phyloP scores from a whole-genome alignment of 2,888 invertebrate species.

The Xylota sylvarum region DNA sequence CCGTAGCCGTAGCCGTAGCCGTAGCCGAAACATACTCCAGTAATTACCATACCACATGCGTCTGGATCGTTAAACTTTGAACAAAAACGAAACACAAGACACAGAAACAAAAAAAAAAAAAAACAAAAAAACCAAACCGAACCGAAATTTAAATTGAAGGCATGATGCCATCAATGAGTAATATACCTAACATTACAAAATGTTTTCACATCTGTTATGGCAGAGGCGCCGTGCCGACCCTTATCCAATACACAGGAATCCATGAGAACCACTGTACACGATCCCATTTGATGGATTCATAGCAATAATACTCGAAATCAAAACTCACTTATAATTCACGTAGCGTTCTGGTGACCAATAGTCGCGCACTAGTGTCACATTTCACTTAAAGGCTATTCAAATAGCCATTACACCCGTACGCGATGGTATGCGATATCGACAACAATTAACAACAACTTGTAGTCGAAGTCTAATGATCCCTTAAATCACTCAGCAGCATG shows the following conservation, averaged over 20 bases:
- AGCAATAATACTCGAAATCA: slow-evolving; percentile 32
- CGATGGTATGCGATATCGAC: slow-evolving; percentile 40
- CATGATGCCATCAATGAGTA: slow-evolving; percentile 67
- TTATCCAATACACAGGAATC: slow-evolving; percentile 41
- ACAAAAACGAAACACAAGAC: slow-evolving; percentile 20
- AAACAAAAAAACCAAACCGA: too few species aligned
- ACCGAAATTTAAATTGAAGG: slow-evolving; percentile 48
- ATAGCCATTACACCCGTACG: slow-evolving; percentile 68
- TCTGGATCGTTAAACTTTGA: slow-evolving; percentile 66
- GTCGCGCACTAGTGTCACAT: slow-evolving; percentile 73
- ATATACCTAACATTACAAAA: slow-evolving; percentile 40
- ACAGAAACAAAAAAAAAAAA: not conserved
- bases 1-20: too few species aligned
- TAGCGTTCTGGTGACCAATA: slow-evolving; percentile 57
- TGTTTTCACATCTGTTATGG: slow-evolving; percentile 64
- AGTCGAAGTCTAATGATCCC: slow-evolving; percentile 68
- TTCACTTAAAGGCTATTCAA: slow-evolving; percentile 69
- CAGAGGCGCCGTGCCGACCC: slow-evolving; percentile 47
- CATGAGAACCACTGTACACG: slow-evolving; percentile 41
- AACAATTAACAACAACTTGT: not conserved
- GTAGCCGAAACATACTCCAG: slow-evolving; percentile 1
- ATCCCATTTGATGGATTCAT: slow-evolving; percentile 40
- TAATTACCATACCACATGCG: slow-evolving; percentile 63
- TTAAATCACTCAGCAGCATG: slow-evolving; percentile 60
- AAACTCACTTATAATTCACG: slow-evolving; percentile 65